Evolutionary conservation across 1,140 invertebrate species (phyloP), one percentile per base, ranked within the genome.

Genomic region (Hylaeus volcanicus): DNA sequence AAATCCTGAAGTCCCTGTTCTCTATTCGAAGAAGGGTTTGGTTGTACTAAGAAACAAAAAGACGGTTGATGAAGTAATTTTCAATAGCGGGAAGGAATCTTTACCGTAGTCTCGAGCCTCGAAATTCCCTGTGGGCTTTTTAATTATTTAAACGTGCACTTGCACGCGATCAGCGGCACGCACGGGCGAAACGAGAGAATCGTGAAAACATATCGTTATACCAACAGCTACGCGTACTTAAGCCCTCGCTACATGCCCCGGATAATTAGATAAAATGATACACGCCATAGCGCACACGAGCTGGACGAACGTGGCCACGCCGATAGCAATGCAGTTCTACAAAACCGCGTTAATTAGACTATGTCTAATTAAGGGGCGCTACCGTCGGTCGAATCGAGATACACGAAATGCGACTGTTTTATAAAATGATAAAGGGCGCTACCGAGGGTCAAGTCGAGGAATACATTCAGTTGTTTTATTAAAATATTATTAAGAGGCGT

Each of bases 181-280:
- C 77, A 79, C 51, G 12, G 43, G 58, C 53, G 61, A 9, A 41
- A 65, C 41, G 77, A 14, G 11, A n/a, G 70, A 43, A 63, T 79
- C 77, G 77, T 64, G 70, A 66, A 79, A 79, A 79, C 71, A 37
- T 74, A 79, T 79, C 71, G 77, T 74, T 79, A 55, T 8, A 9
- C 51, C 58, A 63, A 55, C 66, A 72, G 60, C 55, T 51, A 77
- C 55, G 66, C 66, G 66, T 69, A 60, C 66, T 60, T 51, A 51
- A 77, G 37, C 55, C 55, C 26, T 39, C 15, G 74, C 26, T 45
- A 73, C 60, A 41, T 64, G 45, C 71, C 78, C 61, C 43, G 71
- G 51, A 74, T 74, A 75, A 80, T 80, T 75, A 80, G 79, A 75
- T 80, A 63, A 80, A 78, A 85, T 61, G 70, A 85, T 72, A 65